These are phyloP conservation scores for Periophthalmus magnuspinnatus DNA, from an alignment of 2,797 vertebrate species.

Conservation along the genomic window DNA sequence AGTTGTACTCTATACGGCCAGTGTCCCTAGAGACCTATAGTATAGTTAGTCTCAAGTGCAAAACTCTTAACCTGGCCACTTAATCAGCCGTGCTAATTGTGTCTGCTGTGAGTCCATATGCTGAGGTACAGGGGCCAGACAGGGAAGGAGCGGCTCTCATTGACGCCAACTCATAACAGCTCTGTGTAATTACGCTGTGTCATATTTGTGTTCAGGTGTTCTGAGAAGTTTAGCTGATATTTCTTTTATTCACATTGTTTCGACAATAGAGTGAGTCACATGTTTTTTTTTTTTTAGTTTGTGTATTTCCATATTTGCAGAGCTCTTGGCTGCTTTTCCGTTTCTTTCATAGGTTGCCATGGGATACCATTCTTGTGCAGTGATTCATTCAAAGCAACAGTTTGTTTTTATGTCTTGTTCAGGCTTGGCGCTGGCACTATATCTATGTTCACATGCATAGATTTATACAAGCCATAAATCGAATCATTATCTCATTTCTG, in stretches of 20 bases:
- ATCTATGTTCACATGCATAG: too few relatives aligned
- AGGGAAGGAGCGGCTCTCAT: constrained; percentile 43
- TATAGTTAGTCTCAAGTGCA: constrained; percentile 48
- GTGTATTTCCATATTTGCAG: neutral
- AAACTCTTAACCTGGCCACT: constrained; percentile 71
- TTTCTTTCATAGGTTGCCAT: constrained; percentile 1
- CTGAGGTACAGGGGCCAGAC: constrained; percentile 49
- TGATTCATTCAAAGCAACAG: constrained; percentile 1
- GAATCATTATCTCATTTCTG: too few relatives aligned
- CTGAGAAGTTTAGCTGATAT: constrained; percentile 4
- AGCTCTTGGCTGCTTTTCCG: neutral
- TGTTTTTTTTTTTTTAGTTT: neutral
- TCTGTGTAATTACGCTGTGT: constrained; percentile 22
- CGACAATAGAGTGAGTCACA: neutral
- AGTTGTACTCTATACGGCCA: constrained; percentile 23
- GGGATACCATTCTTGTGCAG: neutral
- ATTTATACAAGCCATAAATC: too few relatives aligned
- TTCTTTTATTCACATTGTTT: constrained; percentile 6
- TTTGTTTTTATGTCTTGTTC: neutral
- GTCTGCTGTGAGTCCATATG: constrained; percentile 70
- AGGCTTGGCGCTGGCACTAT: neutral
- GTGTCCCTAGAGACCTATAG: constrained; percentile 51
- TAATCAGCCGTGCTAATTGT: constrained; percentile 72
- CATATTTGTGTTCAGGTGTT: constrained; percentile 21
- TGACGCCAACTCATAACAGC: constrained; percentile 26